Percentiles rank a stretch among this genome's conserved stretches.
These are phyloP conservation scores for Damaliscus lunatus DNA, from an alignment of 2,113 vertebrate species.

Conservation along the genomic window DNA sequence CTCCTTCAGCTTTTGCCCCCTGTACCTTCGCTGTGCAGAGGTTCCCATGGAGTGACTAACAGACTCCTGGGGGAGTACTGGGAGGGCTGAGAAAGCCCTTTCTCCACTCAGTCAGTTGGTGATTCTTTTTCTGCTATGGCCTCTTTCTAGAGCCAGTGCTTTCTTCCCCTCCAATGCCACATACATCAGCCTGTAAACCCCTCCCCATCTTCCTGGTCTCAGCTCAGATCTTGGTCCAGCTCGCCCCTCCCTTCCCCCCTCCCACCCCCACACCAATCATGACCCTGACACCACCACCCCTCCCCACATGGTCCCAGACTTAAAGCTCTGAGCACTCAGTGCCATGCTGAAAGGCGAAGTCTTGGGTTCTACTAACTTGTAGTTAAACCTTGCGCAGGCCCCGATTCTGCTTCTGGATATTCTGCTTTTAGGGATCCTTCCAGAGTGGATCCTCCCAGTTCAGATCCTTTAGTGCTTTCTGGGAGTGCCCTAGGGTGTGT, in stretches of 20 bases:
- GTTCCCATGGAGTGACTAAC: not conserved
- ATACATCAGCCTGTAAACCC: not conserved
- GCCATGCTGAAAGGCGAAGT: not conserved
- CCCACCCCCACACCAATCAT: not conserved
- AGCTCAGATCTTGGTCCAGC: not conserved
- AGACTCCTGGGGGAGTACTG: not conserved
- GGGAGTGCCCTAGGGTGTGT: not conserved
- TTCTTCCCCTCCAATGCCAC: not conserved
- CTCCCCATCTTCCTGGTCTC: not conserved
- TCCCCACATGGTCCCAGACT: not conserved
- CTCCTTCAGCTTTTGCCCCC: not conserved
- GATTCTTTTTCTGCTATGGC: not conserved
- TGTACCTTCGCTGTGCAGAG: not conserved
- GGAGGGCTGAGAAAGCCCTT: not conserved
- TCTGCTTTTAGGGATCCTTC: not conserved
- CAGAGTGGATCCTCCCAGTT: not conserved
- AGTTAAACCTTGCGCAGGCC: not conserved
- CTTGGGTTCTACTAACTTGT: not conserved
- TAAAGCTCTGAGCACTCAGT: not conserved
- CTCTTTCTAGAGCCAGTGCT: not conserved
- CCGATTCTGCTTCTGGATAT: not conserved
- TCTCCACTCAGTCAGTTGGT: not conserved
- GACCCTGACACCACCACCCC: not conserved
- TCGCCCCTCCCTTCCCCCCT: not conserved
- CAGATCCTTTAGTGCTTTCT: not conserved